Percentiles rank a stretch among this genome's conserved stretches.
These are phyloP conservation scores for Nesidiocoris tenuis DNA, from an alignment of 2,888 invertebrate genomes.

Conservation along the genomic window DNA sequence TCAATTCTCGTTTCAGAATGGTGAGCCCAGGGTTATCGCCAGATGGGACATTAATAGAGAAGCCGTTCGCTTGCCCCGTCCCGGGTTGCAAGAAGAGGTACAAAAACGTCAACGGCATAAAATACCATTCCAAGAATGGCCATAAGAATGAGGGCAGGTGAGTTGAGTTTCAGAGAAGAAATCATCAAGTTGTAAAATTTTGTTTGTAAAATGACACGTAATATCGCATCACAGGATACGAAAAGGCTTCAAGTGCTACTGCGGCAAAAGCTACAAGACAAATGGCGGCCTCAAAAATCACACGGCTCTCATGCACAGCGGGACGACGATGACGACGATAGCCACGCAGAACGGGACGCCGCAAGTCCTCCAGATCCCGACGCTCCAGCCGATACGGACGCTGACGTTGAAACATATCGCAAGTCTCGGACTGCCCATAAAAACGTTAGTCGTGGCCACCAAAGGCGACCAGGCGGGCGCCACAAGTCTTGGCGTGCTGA, in stretches of 20 bases:
- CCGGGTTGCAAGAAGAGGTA: constrained; percentile 85
- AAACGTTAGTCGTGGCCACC: constrained; percentile 52
- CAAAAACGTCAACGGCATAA: constrained; percentile 85
- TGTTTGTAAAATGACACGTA: too few species aligned
- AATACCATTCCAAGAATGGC: constrained; percentile 83
- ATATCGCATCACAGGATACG: constrained; percentile 73
- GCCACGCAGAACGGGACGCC: constrained; percentile 51
- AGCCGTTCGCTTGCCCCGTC: constrained; percentile 81
- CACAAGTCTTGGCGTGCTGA: constrained; percentile 48
- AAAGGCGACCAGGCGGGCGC: constrained; percentile 46
- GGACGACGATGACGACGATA: constrained; percentile 52
- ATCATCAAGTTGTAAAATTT: too few species aligned
- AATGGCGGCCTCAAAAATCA: constrained; percentile 76
- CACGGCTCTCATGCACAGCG: constrained; percentile 57
- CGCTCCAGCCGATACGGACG: constrained; percentile 51
- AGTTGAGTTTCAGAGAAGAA: constrained; percentile 56
- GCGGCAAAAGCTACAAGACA: constrained; percentile 84
- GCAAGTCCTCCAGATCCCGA: constrained; percentile 52
- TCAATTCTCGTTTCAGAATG: constrained; percentile 49
- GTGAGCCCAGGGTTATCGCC: constrained; percentile 49
- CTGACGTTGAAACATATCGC: constrained; percentile 52
- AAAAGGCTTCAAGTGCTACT: constrained; percentile 78
- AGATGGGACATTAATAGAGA: constrained; percentile 58
- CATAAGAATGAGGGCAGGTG: constrained; percentile 82
- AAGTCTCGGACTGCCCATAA: constrained; percentile 52